A percentile compares a stretch with the other conserved stretches of the same genome.
These are phyloP conservation scores for Cryptotis parvus DNA, from an alignment of 2,113 vertebrate genomes.

Conservation along the genomic window DNA sequence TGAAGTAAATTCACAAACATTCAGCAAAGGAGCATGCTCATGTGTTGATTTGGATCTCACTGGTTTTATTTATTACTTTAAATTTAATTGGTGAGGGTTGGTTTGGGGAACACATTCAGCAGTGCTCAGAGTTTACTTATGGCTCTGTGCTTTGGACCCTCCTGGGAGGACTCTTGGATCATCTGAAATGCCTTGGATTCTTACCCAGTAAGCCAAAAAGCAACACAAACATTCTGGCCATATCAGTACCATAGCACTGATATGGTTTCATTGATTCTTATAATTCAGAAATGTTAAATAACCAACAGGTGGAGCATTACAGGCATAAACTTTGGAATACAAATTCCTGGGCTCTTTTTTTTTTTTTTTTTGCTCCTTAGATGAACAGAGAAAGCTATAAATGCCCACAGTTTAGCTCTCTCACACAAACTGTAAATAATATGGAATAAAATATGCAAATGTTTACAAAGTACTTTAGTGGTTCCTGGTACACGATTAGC, in stretches of 20 bases:
- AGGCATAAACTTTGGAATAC: neutral
- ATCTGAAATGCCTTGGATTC: too few species aligned
- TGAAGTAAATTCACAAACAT: neutral
- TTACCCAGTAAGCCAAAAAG: too few species aligned
- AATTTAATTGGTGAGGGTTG: too few species aligned
- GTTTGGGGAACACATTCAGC: too few species aligned
- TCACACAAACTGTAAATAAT: neutral
- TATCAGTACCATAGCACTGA: too few species aligned
- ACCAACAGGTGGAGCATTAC: neutral
- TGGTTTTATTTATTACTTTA: too few species aligned
- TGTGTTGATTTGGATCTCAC: neutral
- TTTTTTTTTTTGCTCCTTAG: neutral
- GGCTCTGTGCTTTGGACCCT: too few species aligned
- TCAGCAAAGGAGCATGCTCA: fast-evolving
- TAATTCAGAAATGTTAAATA: neutral
- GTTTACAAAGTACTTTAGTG: too few species aligned
- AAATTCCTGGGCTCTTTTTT: neutral
- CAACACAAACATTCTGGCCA: too few species aligned
- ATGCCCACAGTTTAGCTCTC: neutral
- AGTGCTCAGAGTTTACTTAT: too few species aligned
- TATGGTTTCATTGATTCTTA: neutral
- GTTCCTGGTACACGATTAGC: neutral
- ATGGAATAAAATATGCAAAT: neutral
- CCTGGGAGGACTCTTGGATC: too few species aligned
- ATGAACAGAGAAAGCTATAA: neutral